Evolutionary conservation across 2,113 vertebrate genomes (phyloP).

Genomic region (Rhipidura dahli): DNA sequence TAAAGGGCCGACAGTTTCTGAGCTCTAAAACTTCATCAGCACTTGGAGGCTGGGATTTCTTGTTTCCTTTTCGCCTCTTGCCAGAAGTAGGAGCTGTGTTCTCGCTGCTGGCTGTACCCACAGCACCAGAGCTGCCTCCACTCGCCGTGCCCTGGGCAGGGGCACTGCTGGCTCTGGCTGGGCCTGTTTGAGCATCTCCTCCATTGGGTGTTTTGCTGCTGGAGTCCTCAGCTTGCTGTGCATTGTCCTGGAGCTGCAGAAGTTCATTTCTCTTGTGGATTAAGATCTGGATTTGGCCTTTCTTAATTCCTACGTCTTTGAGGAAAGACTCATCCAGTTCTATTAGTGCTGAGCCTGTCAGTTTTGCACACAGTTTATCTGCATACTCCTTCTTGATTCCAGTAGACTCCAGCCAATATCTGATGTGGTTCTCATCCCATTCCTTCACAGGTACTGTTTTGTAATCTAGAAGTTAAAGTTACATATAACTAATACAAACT

Average conservation of each 20-base stretch:
- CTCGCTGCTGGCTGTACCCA: fast-evolving
- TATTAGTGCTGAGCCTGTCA: conserved; percentile 72
- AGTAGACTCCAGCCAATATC: conserved; percentile 71
- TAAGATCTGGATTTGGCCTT: conserved; percentile 73
- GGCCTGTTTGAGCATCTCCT: fast-evolving
- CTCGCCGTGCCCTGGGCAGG: fast-evolving
- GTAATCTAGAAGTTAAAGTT: conserved; percentile 42
- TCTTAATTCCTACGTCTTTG: conserved; percentile 71
- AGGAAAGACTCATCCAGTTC: conserved; percentile 70
- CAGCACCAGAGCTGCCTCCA: background rate
- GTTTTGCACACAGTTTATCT: conserved; percentile 68
- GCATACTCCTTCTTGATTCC: conserved; percentile 73
- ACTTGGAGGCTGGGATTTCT: background rate
- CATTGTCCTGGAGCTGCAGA: background rate
- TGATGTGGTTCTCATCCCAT: conserved; percentile 78
- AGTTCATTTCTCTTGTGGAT: conserved; percentile 70
- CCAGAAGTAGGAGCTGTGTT: background rate
- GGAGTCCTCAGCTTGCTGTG: background rate
- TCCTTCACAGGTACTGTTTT: conserved; percentile 32
- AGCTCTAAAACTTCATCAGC: background rate
- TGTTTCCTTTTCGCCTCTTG: background rate
- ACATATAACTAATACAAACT: background rate
- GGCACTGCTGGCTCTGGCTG: background rate
- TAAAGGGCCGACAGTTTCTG: conserved; percentile 70
- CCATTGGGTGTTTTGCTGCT: fast-evolving